phyloP scores from a whole-genome alignment of 2,113 vertebrate genomes.

The Tragelaphus scriptus region DNA sequence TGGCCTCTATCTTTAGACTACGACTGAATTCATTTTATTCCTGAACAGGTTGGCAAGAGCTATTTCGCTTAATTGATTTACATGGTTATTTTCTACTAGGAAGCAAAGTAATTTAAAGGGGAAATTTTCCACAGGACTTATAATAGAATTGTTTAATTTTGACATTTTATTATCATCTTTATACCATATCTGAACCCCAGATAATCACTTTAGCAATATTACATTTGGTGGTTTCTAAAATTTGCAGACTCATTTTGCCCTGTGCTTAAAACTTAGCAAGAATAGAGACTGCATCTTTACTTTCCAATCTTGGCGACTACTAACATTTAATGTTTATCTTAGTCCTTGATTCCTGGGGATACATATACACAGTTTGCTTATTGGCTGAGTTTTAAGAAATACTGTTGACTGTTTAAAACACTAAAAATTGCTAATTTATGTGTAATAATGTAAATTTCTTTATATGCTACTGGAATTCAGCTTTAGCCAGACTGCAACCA shows the following conservation, averaged over 20 bases:
- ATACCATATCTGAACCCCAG: background rate
- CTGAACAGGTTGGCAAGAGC: background rate
- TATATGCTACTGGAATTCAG: background rate
- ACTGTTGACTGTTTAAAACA: constrained; percentile 8
- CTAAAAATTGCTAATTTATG: constrained; percentile 3
- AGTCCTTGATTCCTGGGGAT: background rate
- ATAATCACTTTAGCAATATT: background rate
- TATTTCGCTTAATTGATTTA: constrained; percentile 3
- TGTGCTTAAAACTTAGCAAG: background rate
- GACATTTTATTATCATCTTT: background rate
- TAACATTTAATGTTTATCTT: background rate
- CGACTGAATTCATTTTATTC: background rate
- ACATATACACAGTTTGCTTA: background rate
- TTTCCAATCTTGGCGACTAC: background rate
- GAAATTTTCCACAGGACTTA: background rate
- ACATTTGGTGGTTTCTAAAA: background rate
- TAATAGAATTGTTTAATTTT: background rate
- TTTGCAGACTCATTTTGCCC: background rate
- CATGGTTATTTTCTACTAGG: background rate
- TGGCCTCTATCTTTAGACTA: background rate
- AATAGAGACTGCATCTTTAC: background rate
- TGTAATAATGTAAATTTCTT: background rate
- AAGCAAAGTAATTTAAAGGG: background rate
- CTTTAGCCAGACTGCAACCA: background rate
- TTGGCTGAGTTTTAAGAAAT: background rate